phyloP scores from a whole-genome alignment of 2,797 vertebrate genomes.

The Menidia menidia region DNA sequence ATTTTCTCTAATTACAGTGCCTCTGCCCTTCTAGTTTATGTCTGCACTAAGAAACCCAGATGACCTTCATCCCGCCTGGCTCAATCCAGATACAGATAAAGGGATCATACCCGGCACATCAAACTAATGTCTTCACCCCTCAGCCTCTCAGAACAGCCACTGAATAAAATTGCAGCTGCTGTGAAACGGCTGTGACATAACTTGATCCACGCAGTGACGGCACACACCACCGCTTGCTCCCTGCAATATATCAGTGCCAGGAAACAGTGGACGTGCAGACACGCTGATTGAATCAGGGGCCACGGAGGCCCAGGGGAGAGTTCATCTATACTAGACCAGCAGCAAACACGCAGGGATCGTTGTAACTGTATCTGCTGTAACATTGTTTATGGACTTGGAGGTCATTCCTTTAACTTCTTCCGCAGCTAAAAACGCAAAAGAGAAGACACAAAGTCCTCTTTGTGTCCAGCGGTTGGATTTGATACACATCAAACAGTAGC shows the following conservation, averaged over 20 bases:
- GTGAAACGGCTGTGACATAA: constrained; percentile 83
- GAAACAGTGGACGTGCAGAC: constrained; percentile 75
- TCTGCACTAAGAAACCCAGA: constrained; percentile 42
- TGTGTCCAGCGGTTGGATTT: constrained; percentile 1
- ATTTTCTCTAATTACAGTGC: constrained; percentile 25
- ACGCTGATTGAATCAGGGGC: constrained; percentile 82
- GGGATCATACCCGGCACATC: constrained; percentile 71
- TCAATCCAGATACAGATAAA: constrained; percentile 80
- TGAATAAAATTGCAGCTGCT: constrained; percentile 73
- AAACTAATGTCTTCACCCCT: constrained; percentile 80
- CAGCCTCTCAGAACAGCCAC: constrained; percentile 63
- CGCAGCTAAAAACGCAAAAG: constrained; percentile 24
- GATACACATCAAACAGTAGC: constrained; percentile 16
- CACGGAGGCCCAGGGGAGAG: constrained; percentile 71
- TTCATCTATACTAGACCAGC: constrained; percentile 70
- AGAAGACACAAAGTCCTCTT: constrained; percentile 13
- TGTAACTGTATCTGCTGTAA: constrained; percentile 61
- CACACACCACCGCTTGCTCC: constrained; percentile 70
- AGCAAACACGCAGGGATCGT: constrained; percentile 53
- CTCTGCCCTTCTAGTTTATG: constrained; percentile 25
- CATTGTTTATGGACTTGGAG: constrained; percentile 67
- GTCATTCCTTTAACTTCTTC: constrained; percentile 60
- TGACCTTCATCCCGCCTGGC: constrained; percentile 78
- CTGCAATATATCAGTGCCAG: constrained; percentile 87
- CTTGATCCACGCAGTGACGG: constrained; percentile 81